A percentile compares a stretch with the other conserved stretches of the same genome.
These are phyloP conservation scores for Sesia bembeciformis DNA, from an alignment of 2,888 invertebrate genomes.

Conservation along the genomic window DNA sequence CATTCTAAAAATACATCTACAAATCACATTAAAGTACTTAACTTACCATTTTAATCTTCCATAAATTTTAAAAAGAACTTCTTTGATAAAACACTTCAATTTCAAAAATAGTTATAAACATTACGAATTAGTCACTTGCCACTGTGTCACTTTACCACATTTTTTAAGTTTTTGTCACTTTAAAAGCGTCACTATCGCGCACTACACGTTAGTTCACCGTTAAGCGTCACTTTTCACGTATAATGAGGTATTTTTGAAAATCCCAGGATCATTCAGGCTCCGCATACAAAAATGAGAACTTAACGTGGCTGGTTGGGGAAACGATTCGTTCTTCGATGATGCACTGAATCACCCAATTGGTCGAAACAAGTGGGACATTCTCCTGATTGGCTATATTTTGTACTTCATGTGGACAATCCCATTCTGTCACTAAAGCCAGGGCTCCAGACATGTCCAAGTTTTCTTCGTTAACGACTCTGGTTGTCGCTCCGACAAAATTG, in stretches of 20 bases:
- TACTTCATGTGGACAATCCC: constrained; percentile 73
- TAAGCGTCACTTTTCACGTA: constrained; percentile 66
- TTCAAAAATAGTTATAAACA: neutral
- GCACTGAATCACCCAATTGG: constrained; percentile 81
- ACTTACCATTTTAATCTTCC: too few species aligned
- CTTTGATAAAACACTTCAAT: too few species aligned
- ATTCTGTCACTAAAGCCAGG: constrained; percentile 75
- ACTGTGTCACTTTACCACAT: constrained; percentile 3
- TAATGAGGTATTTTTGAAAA: constrained; percentile 60
- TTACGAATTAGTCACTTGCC: neutral
- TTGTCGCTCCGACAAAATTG: constrained; percentile 69
- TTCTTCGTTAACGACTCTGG: constrained; percentile 60
- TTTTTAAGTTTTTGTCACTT: constrained; percentile 5
- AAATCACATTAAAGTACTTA: too few species aligned
- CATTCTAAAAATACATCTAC: too few species aligned
- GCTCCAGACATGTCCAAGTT: constrained; percentile 61
- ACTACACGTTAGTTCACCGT: constrained; percentile 13
- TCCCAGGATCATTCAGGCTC: constrained; percentile 73
- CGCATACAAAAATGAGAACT: constrained; percentile 70
- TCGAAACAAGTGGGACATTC: constrained; percentile 78
- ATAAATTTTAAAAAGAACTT: too few species aligned
- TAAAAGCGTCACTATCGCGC: constrained; percentile 20
- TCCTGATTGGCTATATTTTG: constrained; percentile 72
- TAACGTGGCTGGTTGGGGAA: constrained; percentile 60
- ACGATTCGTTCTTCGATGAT: constrained; percentile 76